Percentiles rank a stretch among this genome's conserved stretches.
Evolutionary conservation across 2,113 vertebrate species (phyloP).

Genomic region (Vulpes lagopus): DNA sequence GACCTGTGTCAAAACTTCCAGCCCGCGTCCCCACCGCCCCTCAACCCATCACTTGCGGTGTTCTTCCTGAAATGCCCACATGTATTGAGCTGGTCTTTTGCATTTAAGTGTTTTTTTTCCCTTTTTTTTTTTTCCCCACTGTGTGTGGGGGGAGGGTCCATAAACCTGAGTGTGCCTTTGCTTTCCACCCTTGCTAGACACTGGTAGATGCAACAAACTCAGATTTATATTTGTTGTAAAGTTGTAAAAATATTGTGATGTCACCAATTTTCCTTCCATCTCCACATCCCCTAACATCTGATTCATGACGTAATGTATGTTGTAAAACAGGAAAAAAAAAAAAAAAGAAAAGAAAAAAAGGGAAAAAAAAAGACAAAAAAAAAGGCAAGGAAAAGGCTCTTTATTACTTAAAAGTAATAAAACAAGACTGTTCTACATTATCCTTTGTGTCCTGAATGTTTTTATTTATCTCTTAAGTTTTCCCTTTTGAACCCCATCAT

Average conservation of each 20-base stretch:
- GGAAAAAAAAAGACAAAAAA: constrained; percentile 80
- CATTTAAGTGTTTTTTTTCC: constrained; percentile 51
- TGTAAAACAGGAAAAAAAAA: constrained; percentile 90
- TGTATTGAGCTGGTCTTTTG: constrained; percentile 72
- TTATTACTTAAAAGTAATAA: constrained; percentile 95
- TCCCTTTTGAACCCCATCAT: neutral
- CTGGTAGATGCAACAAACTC: constrained; percentile 91
- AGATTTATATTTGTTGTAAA: constrained; percentile 94
- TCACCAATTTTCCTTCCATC: constrained; percentile 94
- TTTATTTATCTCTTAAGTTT: constrained; percentile 69
- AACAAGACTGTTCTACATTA: constrained; percentile 91
- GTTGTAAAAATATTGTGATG: constrained; percentile 97
- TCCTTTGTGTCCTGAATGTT: constrained; percentile 82
- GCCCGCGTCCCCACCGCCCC: neutral
- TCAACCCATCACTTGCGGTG: neutral
- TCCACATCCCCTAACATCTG: constrained; percentile 95
- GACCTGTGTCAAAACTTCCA: neutral
- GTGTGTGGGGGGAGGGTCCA: constrained; percentile 75
- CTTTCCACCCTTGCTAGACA: constrained; percentile 95
- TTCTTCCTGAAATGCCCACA: constrained; percentile 72
- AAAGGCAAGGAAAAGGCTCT: constrained; percentile 88
- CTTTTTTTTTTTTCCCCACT: constrained; percentile 72
- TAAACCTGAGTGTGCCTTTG: constrained; percentile 96
- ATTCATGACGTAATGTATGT: constrained; percentile 97
- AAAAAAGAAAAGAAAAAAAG: neutral